phyloP scores from a whole-genome alignment of 2,797 vertebrate genomes.

The Okamejei kenojei region DNA sequence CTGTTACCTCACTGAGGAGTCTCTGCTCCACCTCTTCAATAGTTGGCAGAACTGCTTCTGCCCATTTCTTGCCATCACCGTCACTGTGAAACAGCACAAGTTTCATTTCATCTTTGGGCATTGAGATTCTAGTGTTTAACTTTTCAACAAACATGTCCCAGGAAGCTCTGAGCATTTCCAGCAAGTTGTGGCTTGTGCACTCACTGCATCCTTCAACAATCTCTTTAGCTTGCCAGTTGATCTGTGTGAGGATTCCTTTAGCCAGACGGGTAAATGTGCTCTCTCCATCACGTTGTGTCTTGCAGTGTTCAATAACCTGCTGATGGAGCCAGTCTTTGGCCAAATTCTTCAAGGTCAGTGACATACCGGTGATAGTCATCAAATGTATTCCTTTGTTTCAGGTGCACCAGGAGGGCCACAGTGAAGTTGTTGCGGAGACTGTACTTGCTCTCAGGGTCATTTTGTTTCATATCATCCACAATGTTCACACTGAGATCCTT shows the following conservation, averaged over 20 bases:
- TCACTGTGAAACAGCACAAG: not conserved
- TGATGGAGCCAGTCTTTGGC: not conserved
- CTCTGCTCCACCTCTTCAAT: not conserved
- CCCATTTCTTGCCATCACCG: not conserved
- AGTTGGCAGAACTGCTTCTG: not conserved
- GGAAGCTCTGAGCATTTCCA: not conserved
- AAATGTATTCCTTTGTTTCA: not conserved
- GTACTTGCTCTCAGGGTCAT: not conserved
- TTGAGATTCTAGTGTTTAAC: not conserved
- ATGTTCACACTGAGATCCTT: not conserved
- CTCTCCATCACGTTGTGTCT: not conserved
- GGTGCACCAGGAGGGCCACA: not conserved
- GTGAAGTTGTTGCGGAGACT: conserved; percentile 13
- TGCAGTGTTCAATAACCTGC: not conserved
- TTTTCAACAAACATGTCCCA: conserved; percentile 7
- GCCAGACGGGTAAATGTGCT: not conserved
- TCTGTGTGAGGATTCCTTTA: not conserved
- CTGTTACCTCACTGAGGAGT: not conserved
- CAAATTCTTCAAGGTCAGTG: not conserved
- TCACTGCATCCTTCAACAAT: not conserved
- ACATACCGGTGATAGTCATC: not conserved
- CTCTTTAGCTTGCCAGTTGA: not conserved
- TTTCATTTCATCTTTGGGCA: conserved; percentile 10
- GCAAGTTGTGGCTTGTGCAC: not conserved
- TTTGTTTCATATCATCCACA: not conserved